Evolutionary conservation across 2,888 invertebrate species (phyloP), one percentile per base, ranked within the genome.

Genomic region (Drosophila mimetica): DNA sequence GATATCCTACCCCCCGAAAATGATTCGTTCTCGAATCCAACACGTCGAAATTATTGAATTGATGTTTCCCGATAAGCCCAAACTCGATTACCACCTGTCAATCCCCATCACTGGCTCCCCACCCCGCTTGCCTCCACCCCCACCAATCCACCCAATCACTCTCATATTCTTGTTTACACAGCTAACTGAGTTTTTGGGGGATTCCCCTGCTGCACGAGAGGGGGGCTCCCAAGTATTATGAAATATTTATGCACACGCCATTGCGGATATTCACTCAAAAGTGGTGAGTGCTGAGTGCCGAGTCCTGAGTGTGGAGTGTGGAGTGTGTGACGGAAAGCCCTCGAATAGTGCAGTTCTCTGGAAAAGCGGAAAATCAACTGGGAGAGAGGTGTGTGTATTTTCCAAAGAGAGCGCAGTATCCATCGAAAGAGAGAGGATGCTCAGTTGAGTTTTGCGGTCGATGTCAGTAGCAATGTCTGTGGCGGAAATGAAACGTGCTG

Each of bases 211-310:
- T 8, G 36, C 32, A 9, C 57, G 25, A 11, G 14, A 20, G 16
- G 34, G 14, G 30, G 16, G 34, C 28, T 30, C 50, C 41, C 77
- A 75, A 83, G 77, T 77, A 75, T 86, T 71, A 77, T 82, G 71
- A 82, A 82, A 88, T 88, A 82, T 82, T 88, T 83, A 82, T 88
- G 86, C 70, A 71, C 53, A 63, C 77, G 53, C 80, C 82, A 83
- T 64, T 83, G 82, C 82, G 88, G 88, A 79, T 75, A 69, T 76
- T 44, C 71, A 57, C 59, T 48, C 60, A 58, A 58, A 39, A 71
- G 36, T 65, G 65, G 44, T 67, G 69, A 42, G 34, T 36, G 58
- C 18, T 67, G 69, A 42, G 34, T 36, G 57, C 25, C 7, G n/a
- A 34, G 9, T 16, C n/a, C 32, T 11, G 25, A 18, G 59, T 22